Percentiles rank a stretch among this genome's conserved stretches.
Conservation (phyloP, 2,797 vertebrate genomes). For the Etheostoma nigrum region DNA sequence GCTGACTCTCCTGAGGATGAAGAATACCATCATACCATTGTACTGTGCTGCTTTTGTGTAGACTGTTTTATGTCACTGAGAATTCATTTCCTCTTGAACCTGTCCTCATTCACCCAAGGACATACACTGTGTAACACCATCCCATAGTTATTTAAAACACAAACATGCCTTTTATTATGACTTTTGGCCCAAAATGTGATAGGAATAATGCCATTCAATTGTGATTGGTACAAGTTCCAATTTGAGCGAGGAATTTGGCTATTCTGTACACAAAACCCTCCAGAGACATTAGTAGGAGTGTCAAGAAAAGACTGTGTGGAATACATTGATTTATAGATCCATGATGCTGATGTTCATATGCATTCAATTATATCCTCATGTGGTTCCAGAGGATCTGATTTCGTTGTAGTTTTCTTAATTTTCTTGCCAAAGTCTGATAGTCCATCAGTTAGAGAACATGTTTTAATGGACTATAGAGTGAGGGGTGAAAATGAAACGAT, state of each 20-base stretch:
- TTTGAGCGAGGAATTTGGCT: conserved; percentile 81
- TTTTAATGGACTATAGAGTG: conserved; percentile 15
- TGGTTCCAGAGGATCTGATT: conserved; percentile 23
- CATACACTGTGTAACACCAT: conserved; percentile 78
- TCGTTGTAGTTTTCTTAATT: conserved; percentile 18
- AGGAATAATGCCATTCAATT: conserved; percentile 85
- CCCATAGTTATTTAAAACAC: conserved; percentile 87
- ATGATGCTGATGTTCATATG: conserved; percentile 41
- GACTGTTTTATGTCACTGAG: conserved; percentile 75
- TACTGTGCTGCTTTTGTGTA: conserved; percentile 73
- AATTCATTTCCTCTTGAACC: conserved; percentile 79
- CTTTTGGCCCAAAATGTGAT: conserved; percentile 88
- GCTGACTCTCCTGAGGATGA: conserved; percentile 75
- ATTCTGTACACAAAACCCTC: conserved; percentile 84
- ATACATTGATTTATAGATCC: conserved; percentile 53
- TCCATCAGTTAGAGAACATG: conserved; percentile 32
- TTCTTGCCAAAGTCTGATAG: conserved; percentile 35
- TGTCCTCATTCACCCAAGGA: conserved; percentile 84
- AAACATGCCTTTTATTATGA: conserved; percentile 85
- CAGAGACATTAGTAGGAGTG: conserved; percentile 77
- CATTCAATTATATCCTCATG: conserved; percentile 27
- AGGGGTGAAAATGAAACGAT: conserved; percentile 30
- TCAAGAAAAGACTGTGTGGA: conserved; percentile 51
- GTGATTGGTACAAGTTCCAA: conserved; percentile 85
- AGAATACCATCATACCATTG: conserved; percentile 72